Conservation (phyloP, 2,113 vertebrate species). For the Propithecus coquereli region DNA sequence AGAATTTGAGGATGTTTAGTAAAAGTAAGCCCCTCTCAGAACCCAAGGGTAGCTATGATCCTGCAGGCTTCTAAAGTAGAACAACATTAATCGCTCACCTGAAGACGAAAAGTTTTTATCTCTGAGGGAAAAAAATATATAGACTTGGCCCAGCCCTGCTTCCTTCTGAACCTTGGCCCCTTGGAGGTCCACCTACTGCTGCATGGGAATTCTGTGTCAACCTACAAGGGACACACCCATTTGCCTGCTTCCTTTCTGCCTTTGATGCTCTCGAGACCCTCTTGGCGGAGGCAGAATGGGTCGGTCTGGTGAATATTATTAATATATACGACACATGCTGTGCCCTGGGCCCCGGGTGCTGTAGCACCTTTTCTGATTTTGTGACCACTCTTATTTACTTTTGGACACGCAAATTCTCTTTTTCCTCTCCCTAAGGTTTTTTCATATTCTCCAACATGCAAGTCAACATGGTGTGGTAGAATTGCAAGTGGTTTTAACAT, state of each 20-base stretch:
- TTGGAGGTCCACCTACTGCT: neutral
- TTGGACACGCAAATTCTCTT: neutral
- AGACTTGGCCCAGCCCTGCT: neutral
- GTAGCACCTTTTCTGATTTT: neutral
- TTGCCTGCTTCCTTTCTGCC: neutral
- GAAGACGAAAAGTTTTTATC: neutral
- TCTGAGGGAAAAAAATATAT: neutral
- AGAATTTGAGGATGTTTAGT: neutral
- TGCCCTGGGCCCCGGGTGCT: fast-evolving
- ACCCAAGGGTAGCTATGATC: neutral
- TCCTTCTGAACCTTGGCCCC: neutral
- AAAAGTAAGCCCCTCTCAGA: neutral
- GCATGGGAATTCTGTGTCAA: fast-evolving
- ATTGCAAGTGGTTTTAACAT: neutral
- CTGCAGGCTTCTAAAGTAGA: neutral
- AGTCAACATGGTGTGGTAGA: neutral
- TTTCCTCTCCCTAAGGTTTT: neutral
- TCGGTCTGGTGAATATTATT: neutral
- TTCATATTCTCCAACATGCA: neutral
- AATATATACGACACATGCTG: fast-evolving
- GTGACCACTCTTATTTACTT: neutral
- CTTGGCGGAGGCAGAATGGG: neutral
- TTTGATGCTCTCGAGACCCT: neutral
- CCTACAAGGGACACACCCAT: neutral
- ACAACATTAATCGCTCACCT: neutral